phyloP scores from a whole-genome alignment of 2,113 vertebrate genomes.

The Callipepla californica region DNA sequence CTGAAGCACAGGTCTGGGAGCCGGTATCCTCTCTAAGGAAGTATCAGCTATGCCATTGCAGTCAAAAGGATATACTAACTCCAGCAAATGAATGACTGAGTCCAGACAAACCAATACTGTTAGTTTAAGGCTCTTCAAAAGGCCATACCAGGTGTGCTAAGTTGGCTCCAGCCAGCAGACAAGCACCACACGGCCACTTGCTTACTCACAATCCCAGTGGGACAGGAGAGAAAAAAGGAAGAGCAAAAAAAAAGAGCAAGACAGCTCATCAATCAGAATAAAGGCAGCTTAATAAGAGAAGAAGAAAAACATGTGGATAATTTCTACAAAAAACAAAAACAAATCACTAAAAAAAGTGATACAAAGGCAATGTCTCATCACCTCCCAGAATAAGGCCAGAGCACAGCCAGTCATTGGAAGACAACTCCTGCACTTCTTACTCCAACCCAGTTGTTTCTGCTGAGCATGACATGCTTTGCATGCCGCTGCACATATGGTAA shows the following conservation, averaged over 20 bases:
- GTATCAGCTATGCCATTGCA: not conserved
- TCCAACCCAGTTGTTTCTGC: not conserved
- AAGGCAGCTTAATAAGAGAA: not conserved
- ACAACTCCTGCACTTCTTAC: not conserved
- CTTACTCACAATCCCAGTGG: not conserved
- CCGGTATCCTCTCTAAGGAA: not conserved
- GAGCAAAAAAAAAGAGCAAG: not conserved
- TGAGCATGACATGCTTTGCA: not conserved
- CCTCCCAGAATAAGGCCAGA: not conserved
- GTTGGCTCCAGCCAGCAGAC: not conserved
- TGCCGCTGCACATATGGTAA: not conserved
- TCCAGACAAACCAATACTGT: not conserved
- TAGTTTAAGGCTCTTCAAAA: not conserved
- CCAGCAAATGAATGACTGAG: not conserved
- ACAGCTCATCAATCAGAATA: not conserved
- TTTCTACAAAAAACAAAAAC: not conserved
- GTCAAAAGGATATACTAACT: not conserved
- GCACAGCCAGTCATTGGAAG: not conserved
- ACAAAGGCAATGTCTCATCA: not conserved
- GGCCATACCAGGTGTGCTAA: not conserved
- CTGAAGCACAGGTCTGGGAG: not conserved
- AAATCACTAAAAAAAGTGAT: not conserved
- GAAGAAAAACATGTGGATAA: not conserved
- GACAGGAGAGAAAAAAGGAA: not conserved
- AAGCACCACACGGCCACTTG: not conserved